Evolutionary conservation across 2,113 vertebrate species (phyloP).

Genomic region (Ammodytes marinus): DNA sequence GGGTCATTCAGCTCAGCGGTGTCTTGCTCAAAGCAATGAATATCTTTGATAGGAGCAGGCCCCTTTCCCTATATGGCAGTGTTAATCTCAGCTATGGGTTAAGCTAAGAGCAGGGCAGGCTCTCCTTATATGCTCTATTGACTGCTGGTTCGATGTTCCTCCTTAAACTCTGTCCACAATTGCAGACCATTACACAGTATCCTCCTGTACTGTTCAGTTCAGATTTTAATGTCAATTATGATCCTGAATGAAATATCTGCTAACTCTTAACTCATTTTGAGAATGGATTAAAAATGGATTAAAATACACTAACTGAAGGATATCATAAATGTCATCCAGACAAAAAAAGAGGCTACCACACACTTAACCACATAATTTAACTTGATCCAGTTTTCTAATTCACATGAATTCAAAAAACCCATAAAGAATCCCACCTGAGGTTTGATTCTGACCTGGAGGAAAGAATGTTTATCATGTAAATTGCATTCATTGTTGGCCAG

Average conservation of each 20-base stretch:
- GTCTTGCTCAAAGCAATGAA: constrained; percentile 35
- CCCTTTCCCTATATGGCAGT: constrained; percentile 19
- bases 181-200: background rate
- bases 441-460: background rate
- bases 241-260: background rate
- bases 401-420: background rate
- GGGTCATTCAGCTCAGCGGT: constrained; percentile 24
- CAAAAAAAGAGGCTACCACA: background rate
- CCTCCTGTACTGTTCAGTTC: background rate
- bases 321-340: background rate
- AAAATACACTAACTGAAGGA: background rate
- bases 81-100: constrained; percentile 32
- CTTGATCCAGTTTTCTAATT: background rate
- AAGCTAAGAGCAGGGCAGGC: constrained; percentile 35
- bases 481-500: background rate
- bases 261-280: background rate
- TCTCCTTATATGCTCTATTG: constrained; percentile 43
- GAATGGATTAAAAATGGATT: background rate
- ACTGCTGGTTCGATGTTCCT: constrained; percentile 24
- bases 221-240: background rate
- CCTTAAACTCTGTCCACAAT: background rate
- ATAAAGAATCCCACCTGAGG: background rate
- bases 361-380: background rate
- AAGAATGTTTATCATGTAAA: background rate
- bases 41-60: constrained; percentile 32